These are phyloP conservation scores for Aplysina aerophoba DNA, from an alignment of 37 sponge, comb jelly and placozoan genomes.

Conservation along the genomic window DNA sequence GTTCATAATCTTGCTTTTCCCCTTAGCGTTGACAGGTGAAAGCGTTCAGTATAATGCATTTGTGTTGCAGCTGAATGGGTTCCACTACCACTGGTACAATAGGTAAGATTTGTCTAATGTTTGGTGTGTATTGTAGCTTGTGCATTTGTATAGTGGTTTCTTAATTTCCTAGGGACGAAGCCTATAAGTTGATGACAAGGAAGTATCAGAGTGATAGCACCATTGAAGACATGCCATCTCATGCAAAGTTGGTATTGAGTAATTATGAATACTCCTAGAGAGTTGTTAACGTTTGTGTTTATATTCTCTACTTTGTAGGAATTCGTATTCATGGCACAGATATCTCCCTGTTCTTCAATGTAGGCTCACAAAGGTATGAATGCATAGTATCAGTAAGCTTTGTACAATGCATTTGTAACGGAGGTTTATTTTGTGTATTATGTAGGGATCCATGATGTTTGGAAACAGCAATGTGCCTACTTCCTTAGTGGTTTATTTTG, in stretches of 20 bases:
- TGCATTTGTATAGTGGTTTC: neutral
- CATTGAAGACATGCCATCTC: neutral
- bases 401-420: no score
- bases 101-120: constrained; percentile 48
- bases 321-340: neutral
- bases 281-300: neutral
- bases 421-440: neutral
- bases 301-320: neutral
- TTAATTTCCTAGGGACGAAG: constrained; percentile 14
- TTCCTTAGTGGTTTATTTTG: constrained; percentile 53
- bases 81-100: constrained; percentile 83
- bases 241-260: neutral
- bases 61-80: constrained; percentile 58
- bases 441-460: constrained; percentile 53
- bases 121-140: no score
- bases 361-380: neutral
- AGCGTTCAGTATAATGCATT: neutral
- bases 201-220: neutral
- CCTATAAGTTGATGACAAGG: neutral
- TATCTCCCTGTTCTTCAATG: neutral
- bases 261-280: neutral
- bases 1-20: neutral
- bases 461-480: constrained; percentile 58
- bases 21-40: neutral
- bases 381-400: no score